phyloP scores from a whole-genome alignment of 1,140 invertebrate genomes.

The Chelonus insularis region DNA sequence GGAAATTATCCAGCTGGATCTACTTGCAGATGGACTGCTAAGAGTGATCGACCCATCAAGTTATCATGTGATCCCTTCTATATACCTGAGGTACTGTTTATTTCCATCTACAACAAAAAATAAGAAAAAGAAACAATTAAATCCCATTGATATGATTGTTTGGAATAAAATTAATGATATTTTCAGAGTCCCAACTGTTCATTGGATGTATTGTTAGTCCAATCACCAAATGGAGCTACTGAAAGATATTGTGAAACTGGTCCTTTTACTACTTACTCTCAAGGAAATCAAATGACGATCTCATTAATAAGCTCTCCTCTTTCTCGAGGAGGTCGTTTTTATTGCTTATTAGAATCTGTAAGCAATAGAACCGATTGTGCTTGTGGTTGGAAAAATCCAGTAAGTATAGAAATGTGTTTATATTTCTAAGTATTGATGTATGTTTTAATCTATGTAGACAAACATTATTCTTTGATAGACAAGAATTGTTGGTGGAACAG shows the following conservation, averaged over 20 bases:
- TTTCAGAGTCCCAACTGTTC: slow-evolving; percentile 44
- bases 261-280: slow-evolving; percentile 51
- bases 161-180: no score
- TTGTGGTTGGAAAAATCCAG: slow-evolving; percentile 11
- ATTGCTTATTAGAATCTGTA: slow-evolving; percentile 54
- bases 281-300: slow-evolving; percentile 52
- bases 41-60: slow-evolving; percentile 56
- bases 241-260: slow-evolving; percentile 62
- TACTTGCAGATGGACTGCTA: slow-evolving; percentile 59
- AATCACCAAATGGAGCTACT: background rate
- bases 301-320: slow-evolving; percentile 43
- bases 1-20: slow-evolving; percentile 44
- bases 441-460: no score
- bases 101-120: no score
- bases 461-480: slow-evolving; percentile 51
- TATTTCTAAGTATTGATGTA: background rate
- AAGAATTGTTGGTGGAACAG: slow-evolving; percentile 66
- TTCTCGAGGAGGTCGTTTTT: slow-evolving; percentile 58
- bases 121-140: no score
- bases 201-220: slow-evolving; percentile 25
- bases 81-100: slow-evolving; percentile 62
- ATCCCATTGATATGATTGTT: no score
- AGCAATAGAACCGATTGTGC: slow-evolving; percentile 11
- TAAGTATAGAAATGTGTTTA: background rate
- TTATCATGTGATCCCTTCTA: slow-evolving; percentile 55